Evolutionary conservation across 2,888 invertebrate species (phyloP), one percentile per base, ranked within the genome.

Genomic region (Cheiracanthium punctorium): DNA sequence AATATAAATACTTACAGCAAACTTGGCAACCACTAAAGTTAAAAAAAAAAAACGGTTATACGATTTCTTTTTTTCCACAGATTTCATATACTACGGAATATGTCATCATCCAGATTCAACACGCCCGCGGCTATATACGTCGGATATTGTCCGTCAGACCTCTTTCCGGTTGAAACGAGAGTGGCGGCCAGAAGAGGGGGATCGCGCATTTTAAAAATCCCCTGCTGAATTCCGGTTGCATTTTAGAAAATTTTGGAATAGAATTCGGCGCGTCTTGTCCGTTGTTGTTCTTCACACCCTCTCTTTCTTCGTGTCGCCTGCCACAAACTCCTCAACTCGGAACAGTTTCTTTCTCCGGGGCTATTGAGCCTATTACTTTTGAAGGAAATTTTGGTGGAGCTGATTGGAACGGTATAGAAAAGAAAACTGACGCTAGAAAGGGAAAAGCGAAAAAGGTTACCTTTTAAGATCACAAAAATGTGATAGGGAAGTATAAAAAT

Each of bases 91-190:
- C n/a, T n/a, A n/a, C n/a, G n/a, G n/a, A n/a, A n/a, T n/a, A n/a
- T 81, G 81, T 75, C 81, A 81, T 70, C 69, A 69, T 67, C 14
- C 69, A 81, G 69, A 74, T 81, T 81, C 64, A 41, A 41, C 48
- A 33, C 64, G 20, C 82, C 82, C 41, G 43, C 48, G 82, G 82
- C 82, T 77, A 82, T 77, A 82, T 77, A 64, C 77, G 76, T 77
- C 82, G 82, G 82, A 82, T 82, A 82, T 82, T 82, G 82, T 82
- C 82, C 82, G 72, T 82, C 67, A 72, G 72, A 65, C 76, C 77
- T 72, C 58, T 58, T 82, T 81, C 81, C 81, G 81, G 81, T 73
- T 64, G 30, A 48, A n/a, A 20, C 28, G 80, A n/a, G n/a, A n/a
- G n/a, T 65, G 67, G 58, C n/a, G 58, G 58, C 4, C 1, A 24